Evolutionary conservation across 2,113 vertebrate genomes (phyloP), one percentile per base, ranked within the genome.

Genomic region (Halcyon malimbica): DNA sequence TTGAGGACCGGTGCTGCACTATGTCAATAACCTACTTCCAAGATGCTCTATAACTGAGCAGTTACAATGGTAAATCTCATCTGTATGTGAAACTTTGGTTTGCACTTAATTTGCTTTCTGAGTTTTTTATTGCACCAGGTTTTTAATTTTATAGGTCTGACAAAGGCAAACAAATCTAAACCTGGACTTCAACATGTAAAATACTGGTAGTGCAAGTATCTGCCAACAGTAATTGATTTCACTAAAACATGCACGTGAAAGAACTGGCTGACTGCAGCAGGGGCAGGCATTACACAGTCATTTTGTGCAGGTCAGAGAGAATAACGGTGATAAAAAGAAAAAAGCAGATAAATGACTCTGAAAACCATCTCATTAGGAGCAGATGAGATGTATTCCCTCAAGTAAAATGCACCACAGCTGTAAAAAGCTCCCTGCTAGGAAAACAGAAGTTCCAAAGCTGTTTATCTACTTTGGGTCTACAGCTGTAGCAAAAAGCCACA

Each of bases 361-460:
- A 74, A 94, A 82, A 62, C 24, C 19, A 83, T n/a, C 79, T 89
- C 67, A 79, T 78, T 53, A 41, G 19, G 60, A 91, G 51, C 28
- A 80, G 81, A 90, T 42, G 53, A 93, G 59, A 83, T 46, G 48
- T 64, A 80, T 35, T 5, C 37, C 69, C 57, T 33, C 15, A 70
- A 63, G 84, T 73, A 93, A 90, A 86, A 92, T 54, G 46, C 74
- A 83, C 46, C 84, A 67, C 57, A 86, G 76, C 70, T 95, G 74
- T 94, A 71, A 86, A 83, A 91, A 74, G 37, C 60, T 67, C 83
- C 35, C n/a, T 79, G 71, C 37, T 86, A 41, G 75, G 77, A 68
- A 87, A 84, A 6, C 16, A 53, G n/a, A 80, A 92, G 37, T 71
- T 68, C 39, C 41, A 90, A 93, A 84, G 59, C n/a, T 56, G 19